These are phyloP conservation scores for Pseudocheirus occidentalis DNA, from an alignment of 2,797 vertebrate genomes.

Conservation along the genomic window DNA sequence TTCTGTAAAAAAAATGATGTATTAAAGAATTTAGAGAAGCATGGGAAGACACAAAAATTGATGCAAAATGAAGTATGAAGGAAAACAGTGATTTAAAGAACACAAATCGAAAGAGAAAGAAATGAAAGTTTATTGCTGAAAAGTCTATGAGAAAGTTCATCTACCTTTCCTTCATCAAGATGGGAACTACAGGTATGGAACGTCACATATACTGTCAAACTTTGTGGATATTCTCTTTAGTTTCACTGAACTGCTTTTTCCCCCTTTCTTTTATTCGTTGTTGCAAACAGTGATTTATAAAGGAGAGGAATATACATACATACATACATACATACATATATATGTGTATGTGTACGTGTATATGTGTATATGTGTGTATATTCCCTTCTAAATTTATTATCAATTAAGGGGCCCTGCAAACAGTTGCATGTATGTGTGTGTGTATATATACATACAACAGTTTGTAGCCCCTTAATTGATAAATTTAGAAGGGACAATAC, in stretches of 20 bases:
- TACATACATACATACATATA: rapidly evolving
- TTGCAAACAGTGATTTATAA: neutral
- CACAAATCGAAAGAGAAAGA: neutral
- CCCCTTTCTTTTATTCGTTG: neutral
- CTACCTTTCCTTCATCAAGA: neutral
- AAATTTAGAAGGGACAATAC: too few species aligned
- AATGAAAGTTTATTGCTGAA: neutral
- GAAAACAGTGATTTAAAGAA: neutral
- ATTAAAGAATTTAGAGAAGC: neutral
- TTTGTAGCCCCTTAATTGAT: too few species aligned
- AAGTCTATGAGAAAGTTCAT: neutral
- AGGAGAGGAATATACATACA: neutral
- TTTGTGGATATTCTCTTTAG: neutral
- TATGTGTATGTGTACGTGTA: neutral
- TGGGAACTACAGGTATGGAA: neutral
- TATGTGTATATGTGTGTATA: neutral
- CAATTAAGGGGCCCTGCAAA: too few species aligned
- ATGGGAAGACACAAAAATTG: neutral
- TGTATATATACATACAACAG: too few species aligned
- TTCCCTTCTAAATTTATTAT: too few species aligned
- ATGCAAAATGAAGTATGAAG: neutral
- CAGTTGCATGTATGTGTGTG: too few species aligned
- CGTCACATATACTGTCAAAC: neutral
- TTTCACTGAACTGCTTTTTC: neutral
- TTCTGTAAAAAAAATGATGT: neutral